phyloP scores from a whole-genome alignment of 2,797 vertebrate genomes.

The Gymnoscopelus braueri region DNA sequence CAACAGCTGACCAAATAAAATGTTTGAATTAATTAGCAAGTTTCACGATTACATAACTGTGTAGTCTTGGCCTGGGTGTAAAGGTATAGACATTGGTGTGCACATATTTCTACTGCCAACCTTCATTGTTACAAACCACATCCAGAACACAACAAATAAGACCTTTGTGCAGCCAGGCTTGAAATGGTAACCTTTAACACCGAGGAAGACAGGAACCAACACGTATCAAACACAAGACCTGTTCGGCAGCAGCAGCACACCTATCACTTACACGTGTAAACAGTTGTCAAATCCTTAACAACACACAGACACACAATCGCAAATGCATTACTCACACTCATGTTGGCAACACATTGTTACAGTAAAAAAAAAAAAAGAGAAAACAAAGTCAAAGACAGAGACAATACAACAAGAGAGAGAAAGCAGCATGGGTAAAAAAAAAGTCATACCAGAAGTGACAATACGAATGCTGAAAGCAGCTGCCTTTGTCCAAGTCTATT shows the following conservation, averaged over 20 bases:
- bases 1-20: too few relatives aligned
- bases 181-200: constrained; percentile 79
- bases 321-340: constrained; percentile 53
- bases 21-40: too few relatives aligned
- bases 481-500: constrained; percentile 24
- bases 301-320: constrained; percentile 42
- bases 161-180: constrained; percentile 72
- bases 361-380: constrained; percentile 2
- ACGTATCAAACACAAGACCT: constrained; percentile 59
- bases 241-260: constrained; percentile 56
- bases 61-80: too few relatives aligned
- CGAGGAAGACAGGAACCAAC: constrained; percentile 37
- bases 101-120: constrained; percentile 58
- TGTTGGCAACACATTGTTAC: constrained; percentile 41
- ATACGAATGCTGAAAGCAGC: constrained; percentile 18
- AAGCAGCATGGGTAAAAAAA: constrained; percentile 4
- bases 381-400: constrained; percentile 7
- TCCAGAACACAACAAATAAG: constrained; percentile 69
- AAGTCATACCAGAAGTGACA: not conserved
- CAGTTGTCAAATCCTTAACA: constrained; percentile 71
- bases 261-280: constrained; percentile 75
- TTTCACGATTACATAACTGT: too few relatives aligned
- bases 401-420: constrained; percentile 15
- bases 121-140: constrained; percentile 63
- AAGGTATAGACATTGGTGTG: not conserved